phyloP scores from a whole-genome alignment of 92 coral and sea anemone genomes.

The Phenganax stokvisi region DNA sequence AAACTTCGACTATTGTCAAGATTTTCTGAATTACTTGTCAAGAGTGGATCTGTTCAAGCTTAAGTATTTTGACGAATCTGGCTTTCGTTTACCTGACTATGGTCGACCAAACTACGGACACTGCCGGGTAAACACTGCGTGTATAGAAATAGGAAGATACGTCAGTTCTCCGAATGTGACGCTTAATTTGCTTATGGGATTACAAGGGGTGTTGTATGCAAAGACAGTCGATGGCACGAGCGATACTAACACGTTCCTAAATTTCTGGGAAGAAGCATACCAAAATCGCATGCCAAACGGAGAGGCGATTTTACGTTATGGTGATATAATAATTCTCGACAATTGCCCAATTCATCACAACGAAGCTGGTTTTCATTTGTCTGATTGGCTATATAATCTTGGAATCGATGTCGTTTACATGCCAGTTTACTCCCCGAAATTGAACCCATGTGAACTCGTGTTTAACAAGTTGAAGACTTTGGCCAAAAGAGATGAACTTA shows the following conservation, averaged over 20 bases:
- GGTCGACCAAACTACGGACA: not conserved
- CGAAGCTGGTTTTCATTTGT: conserved; percentile 37
- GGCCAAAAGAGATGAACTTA: conserved; percentile 27
- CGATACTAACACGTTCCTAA: conserved; percentile 38
- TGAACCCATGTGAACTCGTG: conserved; percentile 44
- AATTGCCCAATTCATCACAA: conserved; percentile 45
- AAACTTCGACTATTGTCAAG: conserved; percentile 50
- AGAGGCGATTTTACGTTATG: conserved; percentile 30
- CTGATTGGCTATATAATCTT: conserved; percentile 34
- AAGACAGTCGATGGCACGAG: conserved; percentile 43
- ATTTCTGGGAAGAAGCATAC: conserved; percentile 43
- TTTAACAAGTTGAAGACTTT: conserved; percentile 43
- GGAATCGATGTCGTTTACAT: conserved; percentile 49
- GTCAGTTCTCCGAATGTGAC: conserved; percentile 46
- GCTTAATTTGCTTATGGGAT: conserved; percentile 47
- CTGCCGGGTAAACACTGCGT: conserved; percentile 25
- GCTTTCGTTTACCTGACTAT: conserved; percentile 26
- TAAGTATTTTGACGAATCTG: conserved; percentile 53
- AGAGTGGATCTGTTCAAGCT: conserved; percentile 38
- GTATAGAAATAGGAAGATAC: conserved; percentile 47
- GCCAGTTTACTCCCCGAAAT: conserved; percentile 35
- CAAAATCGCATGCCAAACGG: conserved; percentile 23
- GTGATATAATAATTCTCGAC: conserved; percentile 47
- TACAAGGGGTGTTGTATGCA: conserved; percentile 48
- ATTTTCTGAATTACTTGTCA: conserved; percentile 41